Percentiles rank a stretch among this genome's conserved stretches.
Evolutionary conservation across 2,888 invertebrate genomes (phyloP).

Genomic region (Lithophane ornitopus): DNA sequence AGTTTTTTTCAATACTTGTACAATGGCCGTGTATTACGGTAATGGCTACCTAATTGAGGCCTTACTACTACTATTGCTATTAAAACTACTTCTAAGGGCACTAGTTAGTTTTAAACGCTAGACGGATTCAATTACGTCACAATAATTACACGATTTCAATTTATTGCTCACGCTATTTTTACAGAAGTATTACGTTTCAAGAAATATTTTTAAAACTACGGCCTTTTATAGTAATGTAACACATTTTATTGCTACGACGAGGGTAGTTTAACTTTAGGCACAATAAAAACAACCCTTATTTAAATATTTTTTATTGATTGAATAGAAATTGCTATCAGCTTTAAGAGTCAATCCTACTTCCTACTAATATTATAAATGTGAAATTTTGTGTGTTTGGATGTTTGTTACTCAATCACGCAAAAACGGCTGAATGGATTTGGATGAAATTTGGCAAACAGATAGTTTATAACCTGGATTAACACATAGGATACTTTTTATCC

Average conservation of each 20-base stretch:
- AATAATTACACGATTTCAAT: slow-evolving; percentile 51
- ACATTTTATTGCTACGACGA: background rate
- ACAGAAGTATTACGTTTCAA: slow-evolving; percentile 4
- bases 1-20: slow-evolving; percentile 30
- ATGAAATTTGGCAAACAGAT: too few relatives aligned
- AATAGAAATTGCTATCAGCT: background rate
- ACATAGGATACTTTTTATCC: too few relatives aligned
- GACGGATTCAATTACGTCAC: slow-evolving; percentile 53
- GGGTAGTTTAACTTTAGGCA: background rate
- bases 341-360: too few relatives aligned
- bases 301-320: background rate
- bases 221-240: background rate
- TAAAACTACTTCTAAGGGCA: slow-evolving; percentile 44
- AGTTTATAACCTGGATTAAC: too few relatives aligned
- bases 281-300: background rate
- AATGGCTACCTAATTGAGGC: slow-evolving; percentile 60
- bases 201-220: slow-evolving; percentile 14
- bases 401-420: too few relatives aligned
- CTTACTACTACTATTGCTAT: slow-evolving; percentile 50
- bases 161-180: slow-evolving; percentile 57
- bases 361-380: too few relatives aligned
- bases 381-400: too few relatives aligned
- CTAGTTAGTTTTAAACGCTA: slow-evolving; percentile 39
- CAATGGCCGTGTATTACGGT: slow-evolving; percentile 45
- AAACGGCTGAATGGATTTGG: too few relatives aligned